Conservation (phyloP, 2,797 vertebrate species). For the Sitta carolinensis region DNA sequence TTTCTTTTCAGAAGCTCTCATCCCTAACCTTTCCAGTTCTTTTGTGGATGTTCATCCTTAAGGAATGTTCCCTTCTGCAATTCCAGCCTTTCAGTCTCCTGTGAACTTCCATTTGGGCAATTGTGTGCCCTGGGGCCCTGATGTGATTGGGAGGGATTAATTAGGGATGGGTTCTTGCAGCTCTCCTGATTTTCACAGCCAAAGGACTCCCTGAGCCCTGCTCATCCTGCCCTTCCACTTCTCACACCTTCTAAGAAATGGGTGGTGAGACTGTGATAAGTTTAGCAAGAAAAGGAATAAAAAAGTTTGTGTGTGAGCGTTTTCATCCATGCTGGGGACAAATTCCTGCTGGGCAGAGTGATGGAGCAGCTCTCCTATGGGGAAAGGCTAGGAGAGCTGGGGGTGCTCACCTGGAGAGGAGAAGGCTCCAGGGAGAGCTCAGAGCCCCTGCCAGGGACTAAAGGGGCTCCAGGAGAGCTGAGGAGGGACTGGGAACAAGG, state of each 20-base stretch:
- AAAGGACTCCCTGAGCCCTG: not conserved
- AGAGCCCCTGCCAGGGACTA: accelerated
- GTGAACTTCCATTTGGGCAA: not conserved
- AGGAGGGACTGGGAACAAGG: not conserved
- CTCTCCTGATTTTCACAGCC: not conserved
- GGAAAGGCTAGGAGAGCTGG: not conserved
- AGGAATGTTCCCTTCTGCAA: not conserved
- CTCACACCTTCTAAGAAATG: not conserved
- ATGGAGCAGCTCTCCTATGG: not conserved
- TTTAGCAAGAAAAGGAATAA: not conserved
- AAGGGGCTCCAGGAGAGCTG: not conserved
- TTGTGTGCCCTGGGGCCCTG: not conserved
- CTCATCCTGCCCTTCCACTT: not conserved
- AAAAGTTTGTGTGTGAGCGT: not conserved
- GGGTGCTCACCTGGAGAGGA: accelerated
- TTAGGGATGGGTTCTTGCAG: not conserved
- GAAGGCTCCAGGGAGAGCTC: not conserved
- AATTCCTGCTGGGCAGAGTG: not conserved
- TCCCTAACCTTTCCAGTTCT: not conserved
- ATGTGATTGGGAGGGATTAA: not conserved
- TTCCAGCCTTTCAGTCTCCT: not conserved
- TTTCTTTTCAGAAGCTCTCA: not conserved
- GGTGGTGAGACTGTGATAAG: not conserved
- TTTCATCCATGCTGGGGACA: not conserved
- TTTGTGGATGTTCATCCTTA: not conserved